Conservation (phyloP, 2,797 vertebrate genomes). For the Sardinella longiceps region DNA sequence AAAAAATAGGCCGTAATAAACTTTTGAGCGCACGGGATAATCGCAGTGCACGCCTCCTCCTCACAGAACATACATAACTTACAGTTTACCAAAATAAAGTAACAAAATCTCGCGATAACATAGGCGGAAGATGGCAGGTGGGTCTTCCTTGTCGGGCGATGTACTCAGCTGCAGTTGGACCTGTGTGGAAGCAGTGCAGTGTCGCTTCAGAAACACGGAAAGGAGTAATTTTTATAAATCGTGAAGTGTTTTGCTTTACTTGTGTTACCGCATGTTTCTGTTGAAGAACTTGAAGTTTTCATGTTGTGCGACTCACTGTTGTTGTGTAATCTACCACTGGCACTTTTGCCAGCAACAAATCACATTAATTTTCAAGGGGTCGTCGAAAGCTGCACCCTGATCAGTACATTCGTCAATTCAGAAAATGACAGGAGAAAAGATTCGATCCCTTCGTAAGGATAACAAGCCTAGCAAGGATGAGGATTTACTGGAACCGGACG, state of each 20-base stretch:
- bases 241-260: slow-evolving; percentile 26
- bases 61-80: neutral
- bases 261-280: slow-evolving; percentile 26
- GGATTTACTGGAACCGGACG: slow-evolving; percentile 87
- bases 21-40: neutral
- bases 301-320: slow-evolving; percentile 64
- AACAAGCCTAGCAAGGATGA: slow-evolving; percentile 90
- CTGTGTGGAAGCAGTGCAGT: slow-evolving; percentile 54
- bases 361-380: slow-evolving; percentile 67
- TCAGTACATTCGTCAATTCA: slow-evolving; percentile 53
- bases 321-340: slow-evolving; percentile 55
- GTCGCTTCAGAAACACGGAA: slow-evolving; percentile 44
- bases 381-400: slow-evolving; percentile 67
- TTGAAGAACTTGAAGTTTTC: slow-evolving; percentile 59
- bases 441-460: slow-evolving; percentile 92
- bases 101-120: slow-evolving; percentile 73
- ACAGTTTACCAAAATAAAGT: neutral
- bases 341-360: slow-evolving; percentile 62
- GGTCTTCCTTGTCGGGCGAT: slow-evolving; percentile 59
- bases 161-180: slow-evolving; percentile 50
- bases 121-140: slow-evolving; percentile 71
- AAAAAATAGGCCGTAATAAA: neutral
- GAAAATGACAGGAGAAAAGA: slow-evolving; percentile 96
- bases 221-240: slow-evolving; percentile 45
- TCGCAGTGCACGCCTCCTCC: neutral